A percentile compares a stretch with the other conserved stretches of the same genome.
These are phyloP conservation scores for Drosophila carrolli DNA, from an alignment of 1,140 invertebrate genomes.

Conservation along the genomic window DNA sequence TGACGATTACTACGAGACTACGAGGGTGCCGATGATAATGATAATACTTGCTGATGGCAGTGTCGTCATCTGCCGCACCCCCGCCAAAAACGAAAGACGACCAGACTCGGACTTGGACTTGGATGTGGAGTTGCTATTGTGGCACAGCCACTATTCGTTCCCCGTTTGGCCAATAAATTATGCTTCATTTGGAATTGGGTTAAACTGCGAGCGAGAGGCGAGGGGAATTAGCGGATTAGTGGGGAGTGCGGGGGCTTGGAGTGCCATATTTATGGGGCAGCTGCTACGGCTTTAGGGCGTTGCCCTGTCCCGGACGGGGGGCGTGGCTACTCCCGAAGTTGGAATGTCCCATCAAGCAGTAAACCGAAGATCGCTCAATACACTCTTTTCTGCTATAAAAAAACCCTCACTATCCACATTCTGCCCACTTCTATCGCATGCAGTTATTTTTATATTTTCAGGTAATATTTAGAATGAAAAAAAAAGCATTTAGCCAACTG, in stretches of 20 bases:
- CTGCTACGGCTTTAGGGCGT: constrained; percentile 27
- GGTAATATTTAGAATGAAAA: constrained; percentile 11
- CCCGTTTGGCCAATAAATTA: constrained; percentile 62
- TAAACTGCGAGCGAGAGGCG: constrained; percentile 36
- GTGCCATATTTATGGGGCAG: constrained; percentile 20
- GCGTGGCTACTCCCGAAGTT: constrained; percentile 7
- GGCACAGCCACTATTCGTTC: background rate
- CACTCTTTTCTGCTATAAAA: background rate
- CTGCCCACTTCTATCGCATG: background rate
- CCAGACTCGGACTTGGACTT: background rate
- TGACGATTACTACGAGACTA: background rate
- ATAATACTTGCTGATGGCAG: constrained; percentile 32
- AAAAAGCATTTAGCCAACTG: constrained; percentile 27
- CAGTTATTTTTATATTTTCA: constrained; percentile 11
- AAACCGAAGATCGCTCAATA: constrained; percentile 7
- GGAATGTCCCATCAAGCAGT: constrained; percentile 6
- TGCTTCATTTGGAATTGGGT: constrained; percentile 65
- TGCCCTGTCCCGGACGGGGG: constrained; percentile 4
- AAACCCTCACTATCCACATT: too few relatives aligned
- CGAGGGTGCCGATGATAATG: constrained; percentile 20
- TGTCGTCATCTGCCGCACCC: constrained; percentile 60
- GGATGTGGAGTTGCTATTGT: constrained; percentile 15
- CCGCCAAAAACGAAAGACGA: constrained; percentile 12
- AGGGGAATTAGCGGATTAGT: constrained; percentile 29
- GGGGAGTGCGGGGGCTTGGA: background rate